phyloP scores from a whole-genome alignment of 2,113 vertebrate genomes.

The Tragelaphus strepsiceros region DNA sequence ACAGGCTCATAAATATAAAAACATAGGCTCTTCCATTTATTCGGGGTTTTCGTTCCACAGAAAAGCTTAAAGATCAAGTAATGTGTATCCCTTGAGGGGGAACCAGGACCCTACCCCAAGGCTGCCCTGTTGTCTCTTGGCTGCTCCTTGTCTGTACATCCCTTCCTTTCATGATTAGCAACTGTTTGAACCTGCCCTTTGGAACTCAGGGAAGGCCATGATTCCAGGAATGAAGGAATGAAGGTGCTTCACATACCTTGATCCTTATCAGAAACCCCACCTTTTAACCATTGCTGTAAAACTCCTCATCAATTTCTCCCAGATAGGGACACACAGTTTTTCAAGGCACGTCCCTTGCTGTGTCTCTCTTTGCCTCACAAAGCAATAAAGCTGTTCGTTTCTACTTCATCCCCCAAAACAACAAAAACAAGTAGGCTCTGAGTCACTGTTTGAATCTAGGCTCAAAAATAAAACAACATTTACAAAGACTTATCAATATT shows the following conservation, averaged over 20 bases:
- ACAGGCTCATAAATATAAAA: background rate
- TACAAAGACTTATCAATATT: background rate
- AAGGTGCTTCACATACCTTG: background rate
- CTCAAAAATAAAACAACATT: background rate
- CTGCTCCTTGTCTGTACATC: background rate
- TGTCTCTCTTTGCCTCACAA: background rate
- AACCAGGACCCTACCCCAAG: background rate
- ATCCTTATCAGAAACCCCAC: background rate
- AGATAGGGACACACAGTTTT: background rate
- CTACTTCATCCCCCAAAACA: background rate
- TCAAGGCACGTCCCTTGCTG: fast-evolving
- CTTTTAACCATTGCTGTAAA: background rate
- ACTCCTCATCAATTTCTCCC: background rate
- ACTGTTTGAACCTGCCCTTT: background rate
- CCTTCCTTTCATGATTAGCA: background rate
- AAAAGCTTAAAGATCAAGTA: background rate
- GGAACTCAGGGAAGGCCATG: background rate
- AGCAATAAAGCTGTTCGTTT: background rate
- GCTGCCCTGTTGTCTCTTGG: background rate
- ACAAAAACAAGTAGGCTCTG: background rate
- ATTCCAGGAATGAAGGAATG: background rate
- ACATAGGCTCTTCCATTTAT: background rate
- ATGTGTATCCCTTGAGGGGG: background rate
- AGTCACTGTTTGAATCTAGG: background rate
- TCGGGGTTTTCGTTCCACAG: background rate